Conservation (phyloP, 92 coral and sea anemone genomes). For the Parazoanthus darwini region DNA sequence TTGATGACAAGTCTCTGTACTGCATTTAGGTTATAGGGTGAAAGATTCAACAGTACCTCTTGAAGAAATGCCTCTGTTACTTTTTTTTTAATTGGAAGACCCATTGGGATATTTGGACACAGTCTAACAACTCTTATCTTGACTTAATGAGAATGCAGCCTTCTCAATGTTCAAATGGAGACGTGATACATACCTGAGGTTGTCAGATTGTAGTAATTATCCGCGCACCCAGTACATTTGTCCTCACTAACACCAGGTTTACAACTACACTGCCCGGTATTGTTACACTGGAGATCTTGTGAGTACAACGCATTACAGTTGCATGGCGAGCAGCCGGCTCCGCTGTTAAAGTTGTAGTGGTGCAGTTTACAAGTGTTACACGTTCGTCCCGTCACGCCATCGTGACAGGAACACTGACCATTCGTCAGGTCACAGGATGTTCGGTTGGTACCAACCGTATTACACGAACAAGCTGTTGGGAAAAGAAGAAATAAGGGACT, state of each 20-base stretch:
- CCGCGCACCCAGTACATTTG: constrained; percentile 75
- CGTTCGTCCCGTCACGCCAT: constrained; percentile 68
- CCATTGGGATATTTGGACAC: no score
- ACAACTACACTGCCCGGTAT: constrained; percentile 71
- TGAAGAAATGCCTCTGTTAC: no score
- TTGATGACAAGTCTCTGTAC: no score
- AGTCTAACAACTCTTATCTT: no score
- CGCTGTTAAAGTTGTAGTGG: constrained; percentile 79
- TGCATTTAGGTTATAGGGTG: no score
- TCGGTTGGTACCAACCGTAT: constrained; percentile 66
- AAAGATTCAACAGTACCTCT: no score
- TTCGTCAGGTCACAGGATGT: constrained; percentile 74
- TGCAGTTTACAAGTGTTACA: constrained; percentile 67
- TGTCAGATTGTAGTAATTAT: constrained; percentile 77
- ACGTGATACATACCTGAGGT: constrained; percentile 52
- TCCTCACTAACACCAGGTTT: constrained; percentile 72
- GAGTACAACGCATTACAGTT: constrained; percentile 75
- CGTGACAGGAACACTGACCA: constrained; percentile 81
- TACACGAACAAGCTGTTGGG: constrained; percentile 77
- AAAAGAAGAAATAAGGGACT: neutral
- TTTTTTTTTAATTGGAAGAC: no score
- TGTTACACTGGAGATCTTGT: constrained; percentile 68
- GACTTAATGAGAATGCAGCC: neutral
- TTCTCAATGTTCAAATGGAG: no score
- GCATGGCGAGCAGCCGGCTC: constrained; percentile 83